Evolutionary conservation across 1,140 invertebrate species (phyloP).

Genomic region (Caenorhabditis remanei): DNA sequence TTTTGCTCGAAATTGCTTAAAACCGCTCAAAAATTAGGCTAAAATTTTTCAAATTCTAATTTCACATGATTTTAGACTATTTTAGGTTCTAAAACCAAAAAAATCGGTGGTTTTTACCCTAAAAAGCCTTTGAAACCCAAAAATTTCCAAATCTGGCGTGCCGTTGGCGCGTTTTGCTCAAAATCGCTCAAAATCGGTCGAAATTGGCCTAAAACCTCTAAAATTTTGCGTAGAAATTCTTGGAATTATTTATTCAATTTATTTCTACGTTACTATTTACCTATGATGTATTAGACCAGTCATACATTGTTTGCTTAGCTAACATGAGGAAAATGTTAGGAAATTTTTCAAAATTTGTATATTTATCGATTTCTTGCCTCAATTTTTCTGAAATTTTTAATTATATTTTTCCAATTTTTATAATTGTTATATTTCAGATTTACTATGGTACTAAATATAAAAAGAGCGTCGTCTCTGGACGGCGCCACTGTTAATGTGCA

Average conservation of each 20-base stretch:
- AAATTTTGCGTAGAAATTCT: no score
- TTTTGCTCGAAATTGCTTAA: no score
- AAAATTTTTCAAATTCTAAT: no score
- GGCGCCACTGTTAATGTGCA: constrained; percentile 22
- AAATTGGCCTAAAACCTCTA: no score
- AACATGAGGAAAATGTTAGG: no score
- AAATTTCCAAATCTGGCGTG: not conserved
- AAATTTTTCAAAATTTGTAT: not conserved
- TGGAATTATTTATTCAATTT: no score
- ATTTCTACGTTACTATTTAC: no score
- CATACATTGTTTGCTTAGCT: no score
- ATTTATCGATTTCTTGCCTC: not conserved
- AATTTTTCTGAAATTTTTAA: not conserved
- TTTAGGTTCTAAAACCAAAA: not conserved
- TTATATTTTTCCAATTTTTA: not conserved
- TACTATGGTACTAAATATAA: constrained; percentile 11
- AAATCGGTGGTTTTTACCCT: not conserved
- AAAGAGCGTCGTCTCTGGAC: constrained; percentile 1
- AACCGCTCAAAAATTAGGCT: no score
- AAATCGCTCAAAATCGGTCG: no score
- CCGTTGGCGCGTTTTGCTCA: no score
- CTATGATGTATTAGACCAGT: no score
- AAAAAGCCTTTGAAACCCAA: not conserved
- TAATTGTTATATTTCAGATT: not conserved
- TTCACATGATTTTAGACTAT: not conserved